Evolutionary conservation across 1,140 invertebrate species (phyloP).

Genomic region (Diabrotica undecimpunctata): DNA sequence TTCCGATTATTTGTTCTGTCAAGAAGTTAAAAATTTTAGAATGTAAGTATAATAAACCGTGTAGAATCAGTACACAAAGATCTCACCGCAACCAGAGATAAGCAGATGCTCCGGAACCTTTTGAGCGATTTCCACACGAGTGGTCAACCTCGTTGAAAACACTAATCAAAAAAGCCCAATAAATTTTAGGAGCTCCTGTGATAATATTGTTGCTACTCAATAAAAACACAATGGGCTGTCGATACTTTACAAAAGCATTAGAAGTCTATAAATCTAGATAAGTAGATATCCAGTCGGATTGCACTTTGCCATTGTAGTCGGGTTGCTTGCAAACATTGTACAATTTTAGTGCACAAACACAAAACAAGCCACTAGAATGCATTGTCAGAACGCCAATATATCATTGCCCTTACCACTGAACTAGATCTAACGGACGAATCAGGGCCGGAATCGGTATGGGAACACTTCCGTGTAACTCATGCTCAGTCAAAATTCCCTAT

Average conservation of each 20-base stretch:
- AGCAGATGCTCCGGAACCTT: slow-evolving; percentile 29
- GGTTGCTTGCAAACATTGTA: slow-evolving; percentile 23
- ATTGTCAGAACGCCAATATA: slow-evolving; percentile 31
- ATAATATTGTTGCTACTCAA: slow-evolving; percentile 42
- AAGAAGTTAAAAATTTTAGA: slow-evolving; percentile 4
- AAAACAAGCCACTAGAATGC: slow-evolving; percentile 28
- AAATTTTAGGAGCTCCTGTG: slow-evolving; percentile 31
- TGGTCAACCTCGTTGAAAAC: slow-evolving; percentile 33
- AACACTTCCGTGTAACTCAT: too few species aligned
- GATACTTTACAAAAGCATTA: slow-evolving; percentile 39
- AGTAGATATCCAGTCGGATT: slow-evolving; percentile 37
- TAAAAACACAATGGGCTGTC: slow-evolving; percentile 39
- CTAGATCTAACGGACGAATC: slow-evolving; percentile 30
- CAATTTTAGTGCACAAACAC: slow-evolving; percentile 36
- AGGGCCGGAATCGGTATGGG: slow-evolving; percentile 3
- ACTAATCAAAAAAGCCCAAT: slow-evolving; percentile 35
- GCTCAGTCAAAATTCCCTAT: background rate
- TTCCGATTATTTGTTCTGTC: too few species aligned
- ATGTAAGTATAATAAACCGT: slow-evolving; percentile 25
- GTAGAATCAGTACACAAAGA: slow-evolving; percentile 19
- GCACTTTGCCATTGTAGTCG: slow-evolving; percentile 30
- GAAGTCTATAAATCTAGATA: slow-evolving; percentile 41
- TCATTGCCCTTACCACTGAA: slow-evolving; percentile 34
- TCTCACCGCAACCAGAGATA: slow-evolving; percentile 6
- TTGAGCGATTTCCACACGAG: slow-evolving; percentile 31